phyloP scores from a whole-genome alignment of 2,888 invertebrate species.

The Idaea aversata region DNA sequence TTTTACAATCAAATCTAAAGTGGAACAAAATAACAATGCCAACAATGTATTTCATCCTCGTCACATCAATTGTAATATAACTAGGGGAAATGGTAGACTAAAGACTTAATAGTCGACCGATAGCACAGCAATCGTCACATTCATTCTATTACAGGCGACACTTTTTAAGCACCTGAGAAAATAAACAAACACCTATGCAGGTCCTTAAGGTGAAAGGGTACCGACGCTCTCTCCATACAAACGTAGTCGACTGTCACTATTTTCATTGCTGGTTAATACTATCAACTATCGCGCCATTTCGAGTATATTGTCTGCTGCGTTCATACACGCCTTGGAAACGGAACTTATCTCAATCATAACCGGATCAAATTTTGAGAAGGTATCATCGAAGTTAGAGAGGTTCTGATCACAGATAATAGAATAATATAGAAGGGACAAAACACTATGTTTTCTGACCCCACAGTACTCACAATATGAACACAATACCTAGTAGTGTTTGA shows the following conservation, averaged over 20 bases:
- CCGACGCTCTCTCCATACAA: too few species aligned
- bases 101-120: neutral
- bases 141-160: too few species aligned
- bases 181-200: too few species aligned
- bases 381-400: constrained; percentile 32
- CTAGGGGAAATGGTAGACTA: neutral
- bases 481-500: neutral
- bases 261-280: too few species aligned
- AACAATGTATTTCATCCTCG: neutral
- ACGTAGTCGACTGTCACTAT: too few species aligned
- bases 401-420: constrained; percentile 17
- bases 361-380: constrained; percentile 41
- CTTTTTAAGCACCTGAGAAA: too few species aligned
- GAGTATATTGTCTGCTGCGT: constrained; percentile 12
- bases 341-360: constrained; percentile 35
- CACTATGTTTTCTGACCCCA: neutral
- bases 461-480: neutral
- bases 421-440: neutral
- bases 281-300: neutral
- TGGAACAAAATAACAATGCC: neutral
- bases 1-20: neutral
- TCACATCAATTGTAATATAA: neutral
- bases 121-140: neutral
- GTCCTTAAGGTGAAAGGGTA: too few species aligned
- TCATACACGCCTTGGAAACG: constrained; percentile 2